Evolutionary conservation across 1,140 invertebrate species (phyloP), one percentile per base, ranked within the genome.

Genomic region (Calliopsis andreniformis): DNA sequence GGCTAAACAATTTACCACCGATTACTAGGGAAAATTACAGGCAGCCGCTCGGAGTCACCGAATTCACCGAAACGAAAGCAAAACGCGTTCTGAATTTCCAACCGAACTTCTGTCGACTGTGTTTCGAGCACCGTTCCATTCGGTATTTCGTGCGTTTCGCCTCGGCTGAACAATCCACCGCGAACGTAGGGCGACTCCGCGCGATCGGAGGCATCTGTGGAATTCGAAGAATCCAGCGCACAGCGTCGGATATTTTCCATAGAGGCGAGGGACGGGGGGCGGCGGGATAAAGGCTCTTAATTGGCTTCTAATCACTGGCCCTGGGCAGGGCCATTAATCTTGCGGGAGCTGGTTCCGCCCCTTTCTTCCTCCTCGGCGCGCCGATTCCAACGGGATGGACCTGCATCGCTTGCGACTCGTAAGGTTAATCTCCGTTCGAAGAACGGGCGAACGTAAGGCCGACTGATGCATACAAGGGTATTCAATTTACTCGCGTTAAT

Each of bases 251-350:
- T 58, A 68, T 75, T 75, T 75, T 47, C 53, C 53, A 10, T 8
- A 58, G 45, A 76, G 8, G 32, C 16, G 5, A n/a, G 32, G 10
- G 58, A 8, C 25, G 76, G 47, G 23, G 43, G 32, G 28, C 20
- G 28, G 42, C 42, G 39, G 35, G 47, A 70, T 72, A 78, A 76
- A 80, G 64, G 59, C 20, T 43, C 51, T 64, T 71, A 80, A 80
- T 80, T 80, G 78, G 59, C 78, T 80, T 63, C 72, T 80, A 80
- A 80, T 80, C 73, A 80, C 58, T 77, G 73, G 51, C 62, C 49
- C 45, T 3, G 64, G 59, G 51, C n/a, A 43, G 25, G 30, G 51
- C 42, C 66, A 70, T 77, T 80, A 80, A 80, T 80, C 67, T 77
- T 70, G 53, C 43, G 45, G 64, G 43, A 45, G 25, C 45, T 28